Conservation (phyloP, 2,888 invertebrate genomes). For the Aproaerema taeniolella region DNA sequence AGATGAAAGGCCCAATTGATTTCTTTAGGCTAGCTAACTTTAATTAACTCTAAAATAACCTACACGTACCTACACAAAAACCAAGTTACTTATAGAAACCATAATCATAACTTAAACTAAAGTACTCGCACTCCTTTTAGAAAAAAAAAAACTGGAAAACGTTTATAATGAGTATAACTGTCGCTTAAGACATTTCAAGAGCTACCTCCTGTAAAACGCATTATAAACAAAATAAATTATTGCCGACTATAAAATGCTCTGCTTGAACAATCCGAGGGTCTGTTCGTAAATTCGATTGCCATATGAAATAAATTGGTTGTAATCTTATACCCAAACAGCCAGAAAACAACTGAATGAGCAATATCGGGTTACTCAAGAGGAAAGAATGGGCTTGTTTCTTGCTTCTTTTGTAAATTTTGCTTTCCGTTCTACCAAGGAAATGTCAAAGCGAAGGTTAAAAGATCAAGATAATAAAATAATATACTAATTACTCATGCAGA, state of each 20-base stretch:
- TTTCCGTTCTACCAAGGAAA: constrained; percentile 34
- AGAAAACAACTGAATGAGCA: constrained; percentile 72
- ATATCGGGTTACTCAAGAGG: constrained; percentile 63
- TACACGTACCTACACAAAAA: too few species aligned
- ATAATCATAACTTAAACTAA: too few species aligned
- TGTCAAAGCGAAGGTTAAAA: constrained; percentile 34
- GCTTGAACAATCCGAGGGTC: constrained; percentile 45
- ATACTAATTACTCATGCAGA: constrained; percentile 5
- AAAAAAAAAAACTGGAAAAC: too few species aligned
- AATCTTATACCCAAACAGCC: constrained; percentile 75
- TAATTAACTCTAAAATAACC: too few species aligned
- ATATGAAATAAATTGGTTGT: constrained; percentile 74
- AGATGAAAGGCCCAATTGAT: too few species aligned
- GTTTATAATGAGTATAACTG: too few species aligned
- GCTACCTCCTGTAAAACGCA: constrained; percentile 3
- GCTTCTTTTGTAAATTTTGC: constrained; percentile 47
- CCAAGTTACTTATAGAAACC: too few species aligned
- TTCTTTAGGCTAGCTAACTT: too few species aligned
- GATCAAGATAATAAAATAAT: constrained; percentile 5
- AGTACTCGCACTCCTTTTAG: too few species aligned
- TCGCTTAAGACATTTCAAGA: too few species aligned
- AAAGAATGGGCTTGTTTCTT: constrained; percentile 54
- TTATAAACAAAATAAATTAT: constrained; percentile 38
- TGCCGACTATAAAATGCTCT: constrained; percentile 45
- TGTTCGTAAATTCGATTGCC: constrained; percentile 67